Conservation (phyloP, 2,888 invertebrate genomes). For the Drosophila differens region DNA sequence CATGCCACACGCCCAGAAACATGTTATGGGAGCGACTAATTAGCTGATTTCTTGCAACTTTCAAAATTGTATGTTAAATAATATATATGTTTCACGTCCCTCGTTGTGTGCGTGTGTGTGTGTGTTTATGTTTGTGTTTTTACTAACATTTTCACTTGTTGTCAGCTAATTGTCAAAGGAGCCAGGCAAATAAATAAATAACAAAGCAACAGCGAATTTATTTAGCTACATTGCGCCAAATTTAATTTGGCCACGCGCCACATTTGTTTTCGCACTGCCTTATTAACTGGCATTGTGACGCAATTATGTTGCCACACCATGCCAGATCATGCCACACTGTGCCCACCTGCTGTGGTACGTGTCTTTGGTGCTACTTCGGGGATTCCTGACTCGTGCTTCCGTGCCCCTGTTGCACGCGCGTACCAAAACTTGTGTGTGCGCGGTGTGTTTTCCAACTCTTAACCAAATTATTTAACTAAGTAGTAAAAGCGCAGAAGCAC, state of each 20-base stretch:
- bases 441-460: conserved; percentile 56
- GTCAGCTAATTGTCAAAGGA: conserved; percentile 40
- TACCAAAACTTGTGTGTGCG: conserved; percentile 32
- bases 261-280: conserved; percentile 46
- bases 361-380: conserved; percentile 44
- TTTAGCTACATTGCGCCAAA: conserved; percentile 36
- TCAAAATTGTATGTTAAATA: conserved; percentile 54
- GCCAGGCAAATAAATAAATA: conserved; percentile 3
- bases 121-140: background rate
- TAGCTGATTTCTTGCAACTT: conserved; percentile 53
- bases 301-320: conserved; percentile 64
- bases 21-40: conserved; percentile 46
- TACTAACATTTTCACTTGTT: conserved; percentile 4
- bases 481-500: conserved; percentile 67
- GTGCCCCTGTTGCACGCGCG: conserved; percentile 63
- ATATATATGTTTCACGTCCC: conserved; percentile 20
- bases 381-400: conserved; percentile 37
- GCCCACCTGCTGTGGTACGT: conserved; percentile 50
- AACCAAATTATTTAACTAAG: conserved; percentile 77
- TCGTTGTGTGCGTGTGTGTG: background rate
- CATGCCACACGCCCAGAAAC: conserved; percentile 17
- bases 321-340: conserved; percentile 2
- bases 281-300: conserved; percentile 75
- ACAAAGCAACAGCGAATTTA: conserved; percentile 11
- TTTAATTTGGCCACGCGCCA: conserved; percentile 57